phyloP scores from a whole-genome alignment of 2,113 vertebrate genomes.

The Bettongia penicillata region DNA sequence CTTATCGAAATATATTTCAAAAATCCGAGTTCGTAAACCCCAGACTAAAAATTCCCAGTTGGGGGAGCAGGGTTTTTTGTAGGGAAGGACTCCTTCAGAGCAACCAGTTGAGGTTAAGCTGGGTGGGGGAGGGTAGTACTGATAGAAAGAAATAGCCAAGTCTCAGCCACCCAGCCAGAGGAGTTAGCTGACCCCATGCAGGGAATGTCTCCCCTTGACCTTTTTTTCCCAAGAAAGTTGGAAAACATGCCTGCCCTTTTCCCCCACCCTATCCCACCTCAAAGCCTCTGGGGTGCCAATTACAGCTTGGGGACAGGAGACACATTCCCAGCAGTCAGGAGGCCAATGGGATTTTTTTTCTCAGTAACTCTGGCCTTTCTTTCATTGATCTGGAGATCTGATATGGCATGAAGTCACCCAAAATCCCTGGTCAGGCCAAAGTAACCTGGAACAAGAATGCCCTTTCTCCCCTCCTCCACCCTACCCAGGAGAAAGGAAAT shows the following conservation, averaged over 20 bases:
- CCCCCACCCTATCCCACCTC: background rate
- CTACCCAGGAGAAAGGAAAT: background rate
- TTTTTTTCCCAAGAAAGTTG: background rate
- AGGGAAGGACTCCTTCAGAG: background rate
- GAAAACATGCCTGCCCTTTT: background rate
- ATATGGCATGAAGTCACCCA: background rate
- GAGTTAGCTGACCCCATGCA: background rate
- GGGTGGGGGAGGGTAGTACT: background rate
- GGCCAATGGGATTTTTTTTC: background rate
- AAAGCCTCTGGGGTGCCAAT: background rate
- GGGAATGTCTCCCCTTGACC: background rate
- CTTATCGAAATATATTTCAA: background rate
- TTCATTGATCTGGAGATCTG: background rate
- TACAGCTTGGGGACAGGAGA: background rate
- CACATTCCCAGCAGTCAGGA: background rate
- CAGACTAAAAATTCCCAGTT: background rate
- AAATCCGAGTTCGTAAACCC: background rate
- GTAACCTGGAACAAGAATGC: background rate
- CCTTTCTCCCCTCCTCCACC: background rate
- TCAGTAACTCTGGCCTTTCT: background rate
- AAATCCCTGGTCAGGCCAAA: background rate
- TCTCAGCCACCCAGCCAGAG: background rate
- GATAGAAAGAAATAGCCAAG: background rate
- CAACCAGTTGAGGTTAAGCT: background rate
- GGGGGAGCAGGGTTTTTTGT: background rate